Evolutionary conservation across 2,797 vertebrate species (phyloP), one percentile per base, ranked within the genome.

Genomic region (Dryobates pubescens): DNA sequence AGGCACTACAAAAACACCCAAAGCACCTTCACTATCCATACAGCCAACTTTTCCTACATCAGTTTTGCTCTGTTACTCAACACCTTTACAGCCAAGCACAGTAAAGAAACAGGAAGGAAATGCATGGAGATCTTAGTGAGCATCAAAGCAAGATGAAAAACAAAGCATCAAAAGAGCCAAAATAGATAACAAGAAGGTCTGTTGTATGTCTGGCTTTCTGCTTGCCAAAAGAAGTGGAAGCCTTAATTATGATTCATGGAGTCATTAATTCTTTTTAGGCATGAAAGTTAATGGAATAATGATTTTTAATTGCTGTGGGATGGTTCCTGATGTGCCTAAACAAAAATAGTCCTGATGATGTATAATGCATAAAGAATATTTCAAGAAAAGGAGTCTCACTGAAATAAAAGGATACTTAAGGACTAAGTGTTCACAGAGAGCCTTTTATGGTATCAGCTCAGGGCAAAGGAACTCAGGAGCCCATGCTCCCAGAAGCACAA

Each of bases 211-310:
- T 96, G 90, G 77, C 67, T 94, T 96, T 93, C 92, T 75, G 80
- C 90, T 92, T 96, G 91, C 92, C 91, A 53, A 67, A 96, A 97
- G 83, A 97, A 94, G 61, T 96, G 58, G 86, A 95, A 97, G 86
- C 38, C 71, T 97, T 97, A 96, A 98, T 97, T 96, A 95, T 96
- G 93, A 98, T 97, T 97, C 96, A 97, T 94, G 93, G 84, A 96
- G 90, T 84, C 91, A 96, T 97, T 96, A 95, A 92, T 96, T 91
- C 82, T 94, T 95, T 90, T 96, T 93, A 75, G 95, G 84, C 90
- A 81, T 76, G 74, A 93, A 88, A 97, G 93, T 94, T 97, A 98
- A 97, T 97, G 93, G 94, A 97, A 97, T 97, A 97, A 97, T 97
- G 96, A 97, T 96, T 96, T 97, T 96, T 96, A 97, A 97, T 97